These are phyloP conservation scores for Zhuqinia jingwanae DNA, from an alignment of 2,888 invertebrate species.

Conservation along the genomic window DNA sequence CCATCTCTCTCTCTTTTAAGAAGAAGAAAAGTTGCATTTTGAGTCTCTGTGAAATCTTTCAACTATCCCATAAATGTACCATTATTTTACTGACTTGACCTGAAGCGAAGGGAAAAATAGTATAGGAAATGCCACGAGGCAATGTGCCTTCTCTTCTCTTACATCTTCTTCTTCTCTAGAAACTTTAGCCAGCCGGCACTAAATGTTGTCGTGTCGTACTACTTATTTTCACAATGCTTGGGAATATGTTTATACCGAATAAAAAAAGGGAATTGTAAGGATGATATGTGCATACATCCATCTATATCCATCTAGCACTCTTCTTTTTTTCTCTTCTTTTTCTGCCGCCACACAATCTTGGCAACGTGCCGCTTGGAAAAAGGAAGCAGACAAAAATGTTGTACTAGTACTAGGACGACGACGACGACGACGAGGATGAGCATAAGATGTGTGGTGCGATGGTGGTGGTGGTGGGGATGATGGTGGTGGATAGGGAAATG, in stretches of 20 bases:
- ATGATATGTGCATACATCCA: neutral
- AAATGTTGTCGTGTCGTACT: slow-evolving; percentile 27
- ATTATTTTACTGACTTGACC: neutral
- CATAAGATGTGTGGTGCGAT: slow-evolving; percentile 15
- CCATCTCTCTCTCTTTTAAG: neutral
- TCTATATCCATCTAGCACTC: neutral
- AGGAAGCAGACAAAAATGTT: slow-evolving; percentile 31
- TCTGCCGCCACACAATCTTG: slow-evolving; percentile 58
- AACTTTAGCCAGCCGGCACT: slow-evolving; percentile 43
- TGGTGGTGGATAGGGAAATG: neutral
- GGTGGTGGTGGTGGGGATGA: neutral
- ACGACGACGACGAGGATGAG: slow-evolving; percentile 21
- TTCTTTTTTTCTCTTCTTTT: slow-evolving; percentile 28
- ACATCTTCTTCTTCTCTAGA: neutral
- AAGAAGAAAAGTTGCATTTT: neutral
- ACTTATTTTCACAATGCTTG: neutral
- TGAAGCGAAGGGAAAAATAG: slow-evolving; percentile 2
- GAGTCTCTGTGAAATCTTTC: neutral
- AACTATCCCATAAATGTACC: slow-evolving; percentile 44
- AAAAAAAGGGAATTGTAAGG: neutral
- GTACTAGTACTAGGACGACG: no score
- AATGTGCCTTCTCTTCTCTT: slow-evolving; percentile 20
- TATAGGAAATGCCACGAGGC: slow-evolving; percentile 52
- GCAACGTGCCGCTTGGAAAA: slow-evolving; percentile 53
- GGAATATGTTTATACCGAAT: neutral